Conservation (phyloP, 2,888 invertebrate genomes). For the Cremastinae sp. region DNA sequence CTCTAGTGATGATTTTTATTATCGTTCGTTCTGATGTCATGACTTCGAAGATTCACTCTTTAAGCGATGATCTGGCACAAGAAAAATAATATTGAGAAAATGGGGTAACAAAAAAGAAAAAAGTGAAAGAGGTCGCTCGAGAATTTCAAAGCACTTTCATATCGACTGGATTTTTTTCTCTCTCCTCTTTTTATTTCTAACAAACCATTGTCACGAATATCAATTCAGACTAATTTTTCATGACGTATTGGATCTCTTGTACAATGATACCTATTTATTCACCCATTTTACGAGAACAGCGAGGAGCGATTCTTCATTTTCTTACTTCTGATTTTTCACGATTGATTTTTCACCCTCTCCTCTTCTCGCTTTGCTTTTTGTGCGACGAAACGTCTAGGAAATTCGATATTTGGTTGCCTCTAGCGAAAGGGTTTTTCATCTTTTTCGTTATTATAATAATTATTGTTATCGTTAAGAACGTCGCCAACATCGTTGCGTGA, state of each 20-base stretch:
- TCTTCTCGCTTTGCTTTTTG: neutral
- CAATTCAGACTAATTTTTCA: constrained; percentile 13
- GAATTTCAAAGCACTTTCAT: constrained; percentile 17
- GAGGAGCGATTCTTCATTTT: too few species aligned
- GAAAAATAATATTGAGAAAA: neutral
- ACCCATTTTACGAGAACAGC: neutral
- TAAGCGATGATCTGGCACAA: neutral
- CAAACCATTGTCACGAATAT: constrained; percentile 1
- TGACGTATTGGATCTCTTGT: neutral
- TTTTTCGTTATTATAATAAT: constrained; percentile 11
- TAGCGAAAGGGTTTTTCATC: constrained; percentile 44
- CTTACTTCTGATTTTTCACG: neutral
- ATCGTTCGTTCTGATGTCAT: constrained; percentile 13
- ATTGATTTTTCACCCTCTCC: neutral
- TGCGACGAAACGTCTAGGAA: constrained; percentile 18
- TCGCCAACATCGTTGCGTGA: constrained; percentile 4
- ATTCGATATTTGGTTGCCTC: constrained; percentile 57
- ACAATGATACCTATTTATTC: constrained; percentile 12
- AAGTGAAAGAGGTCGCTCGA: neutral
- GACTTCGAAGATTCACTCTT: neutral
- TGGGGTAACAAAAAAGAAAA: neutral
- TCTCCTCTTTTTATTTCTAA: neutral
- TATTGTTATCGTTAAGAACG: constrained; percentile 7
- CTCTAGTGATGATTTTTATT: constrained; percentile 30
- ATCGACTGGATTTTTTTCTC: constrained; percentile 12